Evolutionary conservation across 1,140 invertebrate species (phyloP), one percentile per base, ranked within the genome.

Genomic region (Mizuhopecten yessoensis): DNA sequence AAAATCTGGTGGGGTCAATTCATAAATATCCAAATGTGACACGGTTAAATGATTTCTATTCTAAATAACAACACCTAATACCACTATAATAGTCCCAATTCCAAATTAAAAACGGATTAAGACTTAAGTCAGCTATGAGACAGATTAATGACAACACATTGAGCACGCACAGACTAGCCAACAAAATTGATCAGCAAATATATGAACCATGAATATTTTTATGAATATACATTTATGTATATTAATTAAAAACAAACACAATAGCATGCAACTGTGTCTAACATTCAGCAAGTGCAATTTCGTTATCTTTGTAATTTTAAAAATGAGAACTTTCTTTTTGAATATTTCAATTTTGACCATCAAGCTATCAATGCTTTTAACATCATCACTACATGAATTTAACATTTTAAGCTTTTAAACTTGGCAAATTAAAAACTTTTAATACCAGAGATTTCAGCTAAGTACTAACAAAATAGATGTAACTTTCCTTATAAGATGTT

Each of bases 61-160:
- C n/a, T 29, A n/a, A 75, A 75, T 75, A 75, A 75, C 57, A 75
- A 75, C 0, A 75, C 57, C 57, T 75, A 75, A 75, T 75, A n/a
- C 57, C 23, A n/a, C 23, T 7, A n/a, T 75, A 75, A 29, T 75
- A 17, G n/a, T 75, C 23, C 23, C 57, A 75, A 75, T 29, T 75
- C 57, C 57, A 75, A 75, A 49, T 49, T 49, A 49, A 49, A 17
- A 29, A n/a, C 23, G 57, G 57, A 75, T 75, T 75, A 75, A n/a
- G 0, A 29, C 57, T 75, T 5, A 5, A 7, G 36, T 29, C n/a
- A 75, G 57, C 36, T 75, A n/a, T 29, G 23, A 29, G 9, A 75
- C 57, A 75, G 57, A 75, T 75, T 75, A 75, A n/a, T 75, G 57
- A 75, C 57, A 75, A 75, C 1, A 75, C 29, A 75, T 75, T 75